Evolutionary conservation across 35 echinoderm and acorn worm genomes (phyloP), one percentile per base, ranked within the genome.

Genomic region (Ophioderma brevispina): DNA sequence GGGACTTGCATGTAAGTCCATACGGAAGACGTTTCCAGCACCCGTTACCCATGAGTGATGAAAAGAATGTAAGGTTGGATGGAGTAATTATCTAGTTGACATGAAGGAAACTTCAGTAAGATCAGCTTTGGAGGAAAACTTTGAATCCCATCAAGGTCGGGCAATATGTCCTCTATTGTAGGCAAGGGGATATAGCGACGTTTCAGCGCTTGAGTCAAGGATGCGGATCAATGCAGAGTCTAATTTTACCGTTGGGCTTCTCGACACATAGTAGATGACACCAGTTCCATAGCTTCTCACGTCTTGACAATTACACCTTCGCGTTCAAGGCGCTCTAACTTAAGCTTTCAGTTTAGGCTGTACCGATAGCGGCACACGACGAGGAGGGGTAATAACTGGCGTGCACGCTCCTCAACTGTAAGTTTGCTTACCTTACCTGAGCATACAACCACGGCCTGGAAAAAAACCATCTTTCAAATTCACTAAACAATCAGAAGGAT

Each of bases 221-320:
- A 43, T 90, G 34, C 34, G 92, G 92, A 49, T 94, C 82, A 43
- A 94, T 90, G 52, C 90, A 92, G 30, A 87, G 64, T 80, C 90
- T 87, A 17, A 89, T 38, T 38, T 80, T 88, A 21, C 86, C 64
- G 85, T 77, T 87, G n/a, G 59, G 38, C 38, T 94, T 89, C 39
- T 38, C 52, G 35, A 84, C 92, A 2, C 88, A 49, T 15, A 88
- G 85, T 34, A 89, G 49, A 21, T 30, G 86, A 90, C 78, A 86
- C 81, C 94, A 90, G 93, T n/a, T 95, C 84, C 19, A 37, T 92
- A 35, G 94, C 85, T 43, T 92, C 83, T 85, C 28, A 39, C 15
- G 93, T 82, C 32, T 90, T 92, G 38, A 82, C 49, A 36, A 96
- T 92, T n/a, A 93, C 87, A 40, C 41, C 35, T 32, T 81, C 5